phyloP scores from a whole-genome alignment of 2,113 vertebrate species.

The Talpa occidentalis region DNA sequence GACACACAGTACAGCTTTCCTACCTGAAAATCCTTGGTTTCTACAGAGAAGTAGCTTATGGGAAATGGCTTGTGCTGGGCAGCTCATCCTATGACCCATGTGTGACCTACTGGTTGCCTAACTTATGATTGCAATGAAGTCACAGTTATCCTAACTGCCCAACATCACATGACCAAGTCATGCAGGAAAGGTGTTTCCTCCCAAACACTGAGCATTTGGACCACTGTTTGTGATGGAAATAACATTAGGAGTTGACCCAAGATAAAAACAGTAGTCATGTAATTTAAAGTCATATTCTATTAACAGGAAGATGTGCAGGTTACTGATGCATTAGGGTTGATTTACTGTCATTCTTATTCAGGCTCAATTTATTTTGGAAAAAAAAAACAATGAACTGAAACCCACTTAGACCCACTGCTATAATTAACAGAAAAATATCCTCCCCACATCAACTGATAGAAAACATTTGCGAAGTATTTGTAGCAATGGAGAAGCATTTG shows the following conservation, averaged over 20 bases:
- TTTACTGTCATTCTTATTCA: not conserved
- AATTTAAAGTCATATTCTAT: conserved; percentile 64
- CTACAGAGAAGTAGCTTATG: not conserved
- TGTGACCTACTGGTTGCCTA: conserved; percentile 61
- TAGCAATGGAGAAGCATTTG: not conserved
- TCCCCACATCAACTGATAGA: not conserved
- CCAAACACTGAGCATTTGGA: conserved; percentile 41
- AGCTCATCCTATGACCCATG: not conserved
- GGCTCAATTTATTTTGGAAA: not conserved
- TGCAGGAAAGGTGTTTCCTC: conserved; percentile 81
- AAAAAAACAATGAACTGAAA: not conserved
- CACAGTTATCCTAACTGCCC: conserved; percentile 61
- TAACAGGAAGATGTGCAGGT: conserved; percentile 69
- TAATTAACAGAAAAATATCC: not conserved
- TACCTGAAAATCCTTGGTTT: not conserved
- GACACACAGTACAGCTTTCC: not conserved
- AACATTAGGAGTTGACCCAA: conserved; percentile 11
- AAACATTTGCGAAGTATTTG: conserved; percentile 6
- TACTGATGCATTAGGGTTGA: not conserved
- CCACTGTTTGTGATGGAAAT: conserved; percentile 77
- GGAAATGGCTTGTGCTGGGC: not conserved
- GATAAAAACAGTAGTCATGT: conserved; percentile 49
- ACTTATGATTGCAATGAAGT: conserved; percentile 63
- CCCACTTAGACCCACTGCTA: not conserved
- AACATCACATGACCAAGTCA: conserved; percentile 66